Base-by-base conservation (phyloP, 1,140 invertebrate genomes). In the Mactra quadrangularis region DNA sequence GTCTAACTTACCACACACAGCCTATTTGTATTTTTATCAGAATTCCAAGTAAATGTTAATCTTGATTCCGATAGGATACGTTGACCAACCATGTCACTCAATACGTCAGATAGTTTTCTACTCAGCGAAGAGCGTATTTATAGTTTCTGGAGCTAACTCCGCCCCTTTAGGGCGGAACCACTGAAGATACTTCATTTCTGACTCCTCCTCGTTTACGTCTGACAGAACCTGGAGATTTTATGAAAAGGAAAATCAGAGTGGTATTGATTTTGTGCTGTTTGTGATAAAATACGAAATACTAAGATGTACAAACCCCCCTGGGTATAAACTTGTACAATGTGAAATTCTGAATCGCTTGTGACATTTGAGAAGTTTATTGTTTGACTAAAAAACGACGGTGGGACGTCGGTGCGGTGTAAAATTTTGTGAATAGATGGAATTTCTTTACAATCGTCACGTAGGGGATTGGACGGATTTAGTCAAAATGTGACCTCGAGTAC, bases 351-450 rank as follows among this genome's bases (percentile, higher is more conserved):
- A 62, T 27, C 59, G 41, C 74, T 64, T 52, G 74, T 76, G 74
- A 76, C 74, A 76, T 76, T 76, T 76, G 41, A 76, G 59, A 62
- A 6, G 19, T 3, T 13, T 62, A 76, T 76, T 76, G 74, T 76
- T 76, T 76, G 74, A 6, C 50, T 62, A 62, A 55, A 60, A 76
- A 76, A 60, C 27, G 62, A 45, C 74, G 22, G 57, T 33, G 59
- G 74, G 74, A 62, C 45, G 22, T 47, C 22, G 35, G 25, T 29
- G 13, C 45, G 11, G 59, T 45, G 45, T 29, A 68, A 68, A 68
- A 68, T 68, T 27, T 47, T 68, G 64, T 68, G 47, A 68, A 68
- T 41, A 41, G 64, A 68, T 47, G 64, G 64, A 68, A 68, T 68
- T 68, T 50, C n/a, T 50, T 15, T 50, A 68, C 64, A 68, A 68